Percentiles rank a stretch among this genome's conserved stretches.
Evolutionary conservation across 2,797 vertebrate species (phyloP).

Genomic region (Atherinosoma microstoma): DNA sequence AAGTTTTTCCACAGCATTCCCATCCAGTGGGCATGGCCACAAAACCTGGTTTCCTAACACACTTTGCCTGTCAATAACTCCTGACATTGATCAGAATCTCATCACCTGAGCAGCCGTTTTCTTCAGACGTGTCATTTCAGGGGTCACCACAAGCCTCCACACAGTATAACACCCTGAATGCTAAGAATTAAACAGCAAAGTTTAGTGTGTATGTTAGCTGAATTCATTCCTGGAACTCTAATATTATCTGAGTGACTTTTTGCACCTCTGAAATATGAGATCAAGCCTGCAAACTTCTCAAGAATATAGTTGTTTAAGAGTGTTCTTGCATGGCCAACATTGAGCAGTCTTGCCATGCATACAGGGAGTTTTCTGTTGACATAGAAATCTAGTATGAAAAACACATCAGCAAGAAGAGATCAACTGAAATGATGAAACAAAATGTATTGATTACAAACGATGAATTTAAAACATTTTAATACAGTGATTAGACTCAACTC

Average conservation of each 20-base stretch:
- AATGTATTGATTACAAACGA: background rate
- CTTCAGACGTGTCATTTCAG: slow-evolving; percentile 27
- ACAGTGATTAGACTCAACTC: background rate
- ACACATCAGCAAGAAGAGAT: background rate
- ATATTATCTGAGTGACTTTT: slow-evolving; percentile 21
- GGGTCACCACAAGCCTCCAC: slow-evolving; percentile 27
- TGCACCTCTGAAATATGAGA: background rate
- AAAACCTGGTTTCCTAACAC: slow-evolving; percentile 7
- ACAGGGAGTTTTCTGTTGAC: no score
- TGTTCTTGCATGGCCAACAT: background rate
- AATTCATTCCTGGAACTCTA: slow-evolving; percentile 15
- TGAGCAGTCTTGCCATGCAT: no score
- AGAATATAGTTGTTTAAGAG: background rate
- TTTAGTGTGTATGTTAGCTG: slow-evolving; percentile 16
- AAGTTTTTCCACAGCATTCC: background rate
- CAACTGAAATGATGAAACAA: background rate
- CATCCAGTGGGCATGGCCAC: background rate
- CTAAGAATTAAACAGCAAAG: slow-evolving; percentile 45
- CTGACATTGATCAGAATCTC: slow-evolving; percentile 18
- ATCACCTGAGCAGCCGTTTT: slow-evolving; percentile 40
- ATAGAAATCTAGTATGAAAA: no score
- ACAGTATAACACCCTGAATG: slow-evolving; percentile 25
- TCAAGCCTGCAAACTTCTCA: slow-evolving; percentile 26
- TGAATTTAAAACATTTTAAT: background rate
- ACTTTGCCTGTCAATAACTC: slow-evolving; percentile 35